Percentiles rank a stretch among this genome's conserved stretches.
These are phyloP conservation scores for Loriculus beryllinus DNA, from an alignment of 2,797 vertebrate genomes.

Conservation along the genomic window DNA sequence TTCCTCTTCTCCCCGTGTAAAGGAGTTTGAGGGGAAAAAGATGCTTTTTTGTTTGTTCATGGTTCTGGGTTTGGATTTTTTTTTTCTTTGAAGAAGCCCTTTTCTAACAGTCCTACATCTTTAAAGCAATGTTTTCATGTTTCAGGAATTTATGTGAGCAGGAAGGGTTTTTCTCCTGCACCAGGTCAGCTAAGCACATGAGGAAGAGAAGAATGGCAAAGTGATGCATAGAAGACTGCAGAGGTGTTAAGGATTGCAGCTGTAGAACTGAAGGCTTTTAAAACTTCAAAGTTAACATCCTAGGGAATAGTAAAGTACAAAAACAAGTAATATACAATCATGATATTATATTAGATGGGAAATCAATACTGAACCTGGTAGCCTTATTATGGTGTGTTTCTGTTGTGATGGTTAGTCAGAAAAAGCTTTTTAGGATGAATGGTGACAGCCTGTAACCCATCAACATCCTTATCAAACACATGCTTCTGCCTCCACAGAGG, in stretches of 20 bases:
- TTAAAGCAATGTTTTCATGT: background rate
- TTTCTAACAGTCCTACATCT: background rate
- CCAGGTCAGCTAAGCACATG: background rate
- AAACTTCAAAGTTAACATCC: constrained; percentile 57
- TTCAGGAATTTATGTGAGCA: background rate
- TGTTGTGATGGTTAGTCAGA: background rate
- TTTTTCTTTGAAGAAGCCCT: background rate
- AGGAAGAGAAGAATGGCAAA: constrained; percentile 21
- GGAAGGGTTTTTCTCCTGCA: background rate
- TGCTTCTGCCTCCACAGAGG: background rate
- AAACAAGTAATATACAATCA: constrained; percentile 60
- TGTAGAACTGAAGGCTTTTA: constrained; percentile 62
- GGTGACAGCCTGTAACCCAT: background rate
- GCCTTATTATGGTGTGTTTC: constrained; percentile 15
- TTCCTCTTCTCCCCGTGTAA: background rate
- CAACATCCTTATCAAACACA: constrained; percentile 1
- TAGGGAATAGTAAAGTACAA: constrained; percentile 57
- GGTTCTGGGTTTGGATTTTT: background rate
- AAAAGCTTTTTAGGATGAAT: constrained; percentile 36
- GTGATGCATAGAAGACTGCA: background rate
- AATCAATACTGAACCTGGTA: constrained; percentile 61
- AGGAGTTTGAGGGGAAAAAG: background rate
- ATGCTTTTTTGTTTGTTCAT: background rate
- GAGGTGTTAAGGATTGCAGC: constrained; percentile 42
- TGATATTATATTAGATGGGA: constrained; percentile 52